Percentiles rank a stretch among this genome's conserved stretches.
phyloP scores from a whole-genome alignment of 2,888 invertebrate genomes.

The Coremacera marginata region DNA sequence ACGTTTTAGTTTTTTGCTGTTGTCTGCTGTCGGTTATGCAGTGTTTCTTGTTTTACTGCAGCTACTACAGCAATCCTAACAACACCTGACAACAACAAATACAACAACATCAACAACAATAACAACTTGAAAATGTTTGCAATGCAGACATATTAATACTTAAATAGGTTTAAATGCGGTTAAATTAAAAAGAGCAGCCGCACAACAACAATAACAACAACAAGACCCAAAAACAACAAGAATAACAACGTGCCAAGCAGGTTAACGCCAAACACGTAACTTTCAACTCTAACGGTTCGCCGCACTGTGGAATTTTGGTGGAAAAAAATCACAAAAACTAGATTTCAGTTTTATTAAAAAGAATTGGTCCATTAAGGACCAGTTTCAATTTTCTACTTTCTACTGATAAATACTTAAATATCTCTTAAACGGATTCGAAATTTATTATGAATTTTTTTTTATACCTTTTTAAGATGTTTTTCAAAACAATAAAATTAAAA shows the following conservation, averaged over 20 bases:
- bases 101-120: conserved; percentile 11
- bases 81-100: not conserved
- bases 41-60: not conserved
- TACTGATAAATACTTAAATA: too few species aligned
- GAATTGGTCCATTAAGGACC: too few species aligned
- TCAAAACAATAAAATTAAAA: too few species aligned
- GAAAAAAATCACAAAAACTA: too few species aligned
- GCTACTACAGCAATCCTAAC: not conserved
- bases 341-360: too few species aligned
- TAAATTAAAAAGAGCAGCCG: conserved; percentile 24
- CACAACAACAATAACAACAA: not conserved
- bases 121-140: conserved; percentile 8
- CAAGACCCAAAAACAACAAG: not conserved
- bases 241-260: not conserved
- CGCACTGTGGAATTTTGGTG: too few species aligned
- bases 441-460: too few species aligned
- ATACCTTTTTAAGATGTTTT: too few species aligned
- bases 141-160: conserved; percentile 36
- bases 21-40: not conserved
- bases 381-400: too few species aligned
- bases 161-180: conserved; percentile 39
- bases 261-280: not conserved
- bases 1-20: not conserved
- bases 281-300: not conserved
- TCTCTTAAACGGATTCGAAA: too few species aligned